Conservation (phyloP, 1,140 invertebrate species). For the Stegodyphus dumicola region DNA sequence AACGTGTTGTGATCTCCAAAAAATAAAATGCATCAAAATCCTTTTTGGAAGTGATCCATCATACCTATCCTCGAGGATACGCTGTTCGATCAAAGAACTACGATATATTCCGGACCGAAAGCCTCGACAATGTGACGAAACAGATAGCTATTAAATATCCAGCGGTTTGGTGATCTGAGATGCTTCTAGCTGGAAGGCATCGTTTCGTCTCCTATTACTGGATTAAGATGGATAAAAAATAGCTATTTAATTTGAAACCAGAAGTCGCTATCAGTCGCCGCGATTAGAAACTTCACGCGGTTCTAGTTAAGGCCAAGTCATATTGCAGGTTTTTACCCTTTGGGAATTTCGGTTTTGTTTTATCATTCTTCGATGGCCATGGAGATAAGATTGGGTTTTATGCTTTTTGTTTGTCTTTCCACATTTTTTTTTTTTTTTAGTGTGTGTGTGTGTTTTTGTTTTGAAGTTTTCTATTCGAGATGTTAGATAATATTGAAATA, state of each 20-base stretch:
- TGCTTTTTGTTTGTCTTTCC: no score
- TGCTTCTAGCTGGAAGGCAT: background rate
- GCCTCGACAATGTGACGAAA: conserved; percentile 9
- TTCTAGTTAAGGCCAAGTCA: background rate
- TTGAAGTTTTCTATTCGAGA: no score
- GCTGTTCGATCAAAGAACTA: conserved; percentile 13
- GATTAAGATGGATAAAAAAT: conserved; percentile 4
- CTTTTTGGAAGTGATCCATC: conserved; percentile 16
- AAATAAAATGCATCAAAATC: conserved; percentile 3
- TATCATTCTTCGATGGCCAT: background rate
- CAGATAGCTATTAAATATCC: conserved; percentile 35
- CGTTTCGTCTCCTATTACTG: background rate
- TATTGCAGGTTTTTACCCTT: background rate
- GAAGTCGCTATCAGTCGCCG: background rate
- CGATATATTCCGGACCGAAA: background rate
- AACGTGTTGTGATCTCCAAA: background rate
- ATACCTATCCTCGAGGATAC: background rate
- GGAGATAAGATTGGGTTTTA: background rate
- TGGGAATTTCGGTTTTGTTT: background rate
- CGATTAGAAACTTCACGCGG: background rate
- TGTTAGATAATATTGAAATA: no score
- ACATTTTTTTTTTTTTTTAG: no score
- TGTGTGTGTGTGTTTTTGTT: no score
- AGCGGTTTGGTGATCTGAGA: background rate
- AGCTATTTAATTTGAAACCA: background rate